Percentiles rank a stretch among this genome's conserved stretches.
These are phyloP conservation scores for Cyphomyrus discorhynchus DNA, from an alignment of 2,113 vertebrate genomes.

Conservation along the genomic window DNA sequence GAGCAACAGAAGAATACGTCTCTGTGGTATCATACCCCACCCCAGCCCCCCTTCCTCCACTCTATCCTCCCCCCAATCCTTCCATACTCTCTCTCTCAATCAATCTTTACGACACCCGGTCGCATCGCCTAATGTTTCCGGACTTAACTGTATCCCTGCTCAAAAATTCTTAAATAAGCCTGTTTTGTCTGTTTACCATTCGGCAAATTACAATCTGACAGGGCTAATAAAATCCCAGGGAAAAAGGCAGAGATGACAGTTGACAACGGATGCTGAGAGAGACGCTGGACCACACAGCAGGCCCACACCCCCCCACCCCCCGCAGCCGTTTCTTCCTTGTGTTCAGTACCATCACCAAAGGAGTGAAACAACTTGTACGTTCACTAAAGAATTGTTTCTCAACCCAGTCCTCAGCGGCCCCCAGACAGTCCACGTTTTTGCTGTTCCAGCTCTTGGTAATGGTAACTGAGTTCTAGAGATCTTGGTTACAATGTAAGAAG, in stretches of 20 bases:
- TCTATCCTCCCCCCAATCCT: conserved; percentile 45
- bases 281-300: conserved; percentile 36
- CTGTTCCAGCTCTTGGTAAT: not conserved
- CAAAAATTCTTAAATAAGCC: conserved; percentile 73
- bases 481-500: not conserved
- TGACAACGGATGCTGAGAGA: conserved; percentile 47
- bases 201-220: conserved; percentile 64
- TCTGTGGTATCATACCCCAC: conserved; percentile 47
- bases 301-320: conserved; percentile 24
- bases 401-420: not conserved
- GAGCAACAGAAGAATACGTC: conserved; percentile 70
- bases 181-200: conserved; percentile 69
- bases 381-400: not conserved
- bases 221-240: conserved; percentile 64
- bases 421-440: not conserved
- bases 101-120: conserved; percentile 75
- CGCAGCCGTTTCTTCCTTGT: no score
- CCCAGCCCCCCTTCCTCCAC: conserved; percentile 35
- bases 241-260: conserved; percentile 29
- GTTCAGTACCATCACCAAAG: not conserved
- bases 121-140: conserved; percentile 75
- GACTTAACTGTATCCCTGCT: conserved; percentile 66
- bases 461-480: not conserved
- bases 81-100: conserved; percentile 64
- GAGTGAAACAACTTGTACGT: not conserved